phyloP scores from a whole-genome alignment of 2,888 invertebrate genomes.

The Lasioglossum pauxillum region DNA sequence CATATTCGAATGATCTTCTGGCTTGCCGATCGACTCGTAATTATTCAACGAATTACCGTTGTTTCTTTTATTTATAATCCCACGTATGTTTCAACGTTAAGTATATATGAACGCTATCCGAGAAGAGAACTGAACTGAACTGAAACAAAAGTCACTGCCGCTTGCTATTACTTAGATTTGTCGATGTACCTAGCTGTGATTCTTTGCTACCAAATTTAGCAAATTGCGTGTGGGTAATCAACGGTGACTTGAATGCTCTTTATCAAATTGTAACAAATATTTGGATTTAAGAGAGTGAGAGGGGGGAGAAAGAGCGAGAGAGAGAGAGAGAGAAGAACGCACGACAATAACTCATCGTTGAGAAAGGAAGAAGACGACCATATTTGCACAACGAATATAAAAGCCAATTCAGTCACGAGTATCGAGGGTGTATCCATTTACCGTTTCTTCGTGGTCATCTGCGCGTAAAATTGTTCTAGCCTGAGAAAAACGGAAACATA shows the following conservation, averaged over 20 bases:
- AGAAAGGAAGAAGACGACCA: conserved; percentile 13
- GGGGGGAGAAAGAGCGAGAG: not conserved
- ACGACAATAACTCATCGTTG: conserved; percentile 65
- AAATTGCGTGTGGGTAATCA: conserved; percentile 62
- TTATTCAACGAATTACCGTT: conserved; percentile 41
- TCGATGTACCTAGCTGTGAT: conserved; percentile 77
- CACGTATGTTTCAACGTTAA: conserved; percentile 60
- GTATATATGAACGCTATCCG: conserved; percentile 51
- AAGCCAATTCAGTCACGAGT: conserved; percentile 48
- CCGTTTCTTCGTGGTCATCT: conserved; percentile 49
- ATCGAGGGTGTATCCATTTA: conserved; percentile 38
- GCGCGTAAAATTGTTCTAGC: conserved; percentile 27
- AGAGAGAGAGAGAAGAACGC: conserved; percentile 52
- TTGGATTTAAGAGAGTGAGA: conserved; percentile 50
- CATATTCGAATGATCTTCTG: conserved; percentile 61
- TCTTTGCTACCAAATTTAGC: conserved; percentile 74
- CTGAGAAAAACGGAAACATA: conserved; percentile 23
- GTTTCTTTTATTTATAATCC: conserved; percentile 54
- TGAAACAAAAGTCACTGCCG: conserved; percentile 65
- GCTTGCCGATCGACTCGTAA: conserved; percentile 43
- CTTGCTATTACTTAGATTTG: conserved; percentile 70
- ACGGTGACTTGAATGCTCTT: conserved; percentile 42
- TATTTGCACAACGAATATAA: conserved; percentile 39
- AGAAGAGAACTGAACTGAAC: conserved; percentile 58
- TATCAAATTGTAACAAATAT: conserved; percentile 27